A percentile compares a stretch with the other conserved stretches of the same genome.
Evolutionary conservation across 2,113 vertebrate genomes (phyloP).

Genomic region (Syrmaticus mikado): DNA sequence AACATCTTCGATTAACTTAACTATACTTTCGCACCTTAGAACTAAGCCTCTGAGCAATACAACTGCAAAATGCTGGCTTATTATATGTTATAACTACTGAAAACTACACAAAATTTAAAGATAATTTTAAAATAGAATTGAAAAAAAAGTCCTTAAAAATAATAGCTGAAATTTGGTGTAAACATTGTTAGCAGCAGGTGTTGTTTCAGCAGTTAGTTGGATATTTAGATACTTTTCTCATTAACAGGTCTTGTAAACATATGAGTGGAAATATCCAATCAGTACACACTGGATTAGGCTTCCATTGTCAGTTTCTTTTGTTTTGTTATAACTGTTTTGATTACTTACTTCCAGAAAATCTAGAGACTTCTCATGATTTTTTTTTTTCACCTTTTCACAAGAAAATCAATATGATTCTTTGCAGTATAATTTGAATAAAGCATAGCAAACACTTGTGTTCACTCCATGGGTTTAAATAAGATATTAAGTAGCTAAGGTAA

Average conservation of each 20-base stretch:
- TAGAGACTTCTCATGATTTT: background rate
- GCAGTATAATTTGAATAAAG: background rate
- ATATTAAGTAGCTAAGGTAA: background rate
- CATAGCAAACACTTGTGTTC: background rate
- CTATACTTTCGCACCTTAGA: constrained; percentile 33
- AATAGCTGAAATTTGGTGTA: constrained; percentile 10
- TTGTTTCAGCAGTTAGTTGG: background rate
- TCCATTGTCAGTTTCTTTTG: background rate
- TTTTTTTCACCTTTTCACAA: background rate
- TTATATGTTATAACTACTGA: background rate
- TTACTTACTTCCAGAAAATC: background rate
- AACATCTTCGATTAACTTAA: background rate
- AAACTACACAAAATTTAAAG: constrained; percentile 24
- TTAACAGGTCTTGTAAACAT: background rate
- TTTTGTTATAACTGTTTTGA: background rate
- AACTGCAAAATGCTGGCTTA: background rate
- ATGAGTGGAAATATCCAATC: background rate
- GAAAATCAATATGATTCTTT: background rate
- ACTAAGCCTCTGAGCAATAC: constrained; percentile 1
- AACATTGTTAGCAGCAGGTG: background rate
- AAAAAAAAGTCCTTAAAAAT: constrained; percentile 3
- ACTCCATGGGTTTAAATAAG: background rate
- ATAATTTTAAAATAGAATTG: background rate
- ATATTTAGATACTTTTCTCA: background rate
- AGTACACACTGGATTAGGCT: background rate